Conservation (phyloP, 2,888 invertebrate genomes). For the Epiblema foenella region DNA sequence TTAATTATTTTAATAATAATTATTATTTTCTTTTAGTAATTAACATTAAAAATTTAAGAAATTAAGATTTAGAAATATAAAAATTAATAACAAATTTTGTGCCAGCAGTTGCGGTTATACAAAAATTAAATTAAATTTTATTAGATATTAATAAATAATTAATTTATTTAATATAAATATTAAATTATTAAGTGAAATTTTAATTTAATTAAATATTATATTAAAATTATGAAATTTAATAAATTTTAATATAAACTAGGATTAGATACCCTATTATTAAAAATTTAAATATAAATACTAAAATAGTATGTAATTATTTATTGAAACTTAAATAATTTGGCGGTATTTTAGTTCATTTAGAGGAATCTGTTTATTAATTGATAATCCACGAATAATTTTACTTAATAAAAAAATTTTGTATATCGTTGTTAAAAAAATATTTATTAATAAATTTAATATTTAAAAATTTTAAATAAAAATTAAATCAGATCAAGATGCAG, state of each 20-base stretch:
- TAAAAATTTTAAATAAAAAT: conserved; percentile 69
- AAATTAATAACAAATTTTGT: conserved; percentile 87
- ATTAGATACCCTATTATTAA: conserved; percentile 89
- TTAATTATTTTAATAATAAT: conserved; percentile 74
- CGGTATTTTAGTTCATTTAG: conserved; percentile 89
- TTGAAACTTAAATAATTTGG: conserved; percentile 89
- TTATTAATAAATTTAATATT: conserved; percentile 74
- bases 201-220: conserved; percentile 75
- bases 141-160: conserved; percentile 71
- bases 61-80: conserved; percentile 86
- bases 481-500: conserved; percentile 90
- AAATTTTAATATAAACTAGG: conserved; percentile 85
- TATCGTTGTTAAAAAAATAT: conserved; percentile 80
- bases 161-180: conserved; percentile 65
- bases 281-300: conserved; percentile 78
- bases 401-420: conserved; percentile 78
- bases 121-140: conserved; percentile 84
- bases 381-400: conserved; percentile 86
- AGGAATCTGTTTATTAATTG: conserved; percentile 89
- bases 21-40: conserved; percentile 59
- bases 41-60: conserved; percentile 85
- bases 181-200: conserved; percentile 85
- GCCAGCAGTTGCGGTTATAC: conserved; percentile 90
- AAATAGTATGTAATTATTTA: conserved; percentile 85
- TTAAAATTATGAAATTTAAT: conserved; percentile 67